Evolutionary conservation across 2,888 invertebrate species (phyloP).

Genomic region (Onchidella celtica): DNA sequence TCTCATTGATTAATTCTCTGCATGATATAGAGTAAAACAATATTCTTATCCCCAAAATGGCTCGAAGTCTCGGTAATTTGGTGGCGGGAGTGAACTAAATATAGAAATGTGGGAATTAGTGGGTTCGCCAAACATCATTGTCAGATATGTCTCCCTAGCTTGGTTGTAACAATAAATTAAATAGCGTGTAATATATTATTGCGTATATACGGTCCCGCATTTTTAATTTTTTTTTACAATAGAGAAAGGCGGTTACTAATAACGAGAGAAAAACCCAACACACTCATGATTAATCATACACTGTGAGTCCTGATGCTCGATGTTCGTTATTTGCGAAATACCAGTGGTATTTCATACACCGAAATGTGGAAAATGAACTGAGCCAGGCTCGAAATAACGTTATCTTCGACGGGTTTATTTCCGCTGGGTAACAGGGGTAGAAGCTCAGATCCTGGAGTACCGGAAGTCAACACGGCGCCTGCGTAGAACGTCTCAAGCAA

Average conservation of each 20-base stretch:
- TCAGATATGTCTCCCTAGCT: too few relatives aligned
- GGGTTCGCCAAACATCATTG: too few relatives aligned
- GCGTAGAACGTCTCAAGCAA: conserved; percentile 71
- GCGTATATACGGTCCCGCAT: too few relatives aligned
- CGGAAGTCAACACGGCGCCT: conserved; percentile 58
- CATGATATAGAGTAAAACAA: too few relatives aligned
- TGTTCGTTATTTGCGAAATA: neutral
- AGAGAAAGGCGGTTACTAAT: neutral
- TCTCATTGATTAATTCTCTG: too few relatives aligned
- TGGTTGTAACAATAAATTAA: too few relatives aligned
- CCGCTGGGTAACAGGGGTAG: neutral
- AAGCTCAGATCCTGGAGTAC: conserved; percentile 17
- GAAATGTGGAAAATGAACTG: conserved; percentile 14
- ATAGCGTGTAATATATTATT: too few relatives aligned
- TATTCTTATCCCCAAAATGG: too few relatives aligned
- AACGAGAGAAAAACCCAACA: neutral
- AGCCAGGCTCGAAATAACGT: neutral
- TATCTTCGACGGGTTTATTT: conserved; percentile 16
- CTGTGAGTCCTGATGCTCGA: neutral
- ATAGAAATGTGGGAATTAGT: too few relatives aligned
- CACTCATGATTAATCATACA: conserved; percentile 34
- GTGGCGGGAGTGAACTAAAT: too few relatives aligned
- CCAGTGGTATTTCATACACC: neutral
- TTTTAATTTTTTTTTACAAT: too few relatives aligned
- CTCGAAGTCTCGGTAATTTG: too few relatives aligned